A percentile compares a stretch with the other conserved stretches of the same genome.
Evolutionary conservation across 2,113 vertebrate genomes (phyloP).

Genomic region (Callithrix jacchus): DNA sequence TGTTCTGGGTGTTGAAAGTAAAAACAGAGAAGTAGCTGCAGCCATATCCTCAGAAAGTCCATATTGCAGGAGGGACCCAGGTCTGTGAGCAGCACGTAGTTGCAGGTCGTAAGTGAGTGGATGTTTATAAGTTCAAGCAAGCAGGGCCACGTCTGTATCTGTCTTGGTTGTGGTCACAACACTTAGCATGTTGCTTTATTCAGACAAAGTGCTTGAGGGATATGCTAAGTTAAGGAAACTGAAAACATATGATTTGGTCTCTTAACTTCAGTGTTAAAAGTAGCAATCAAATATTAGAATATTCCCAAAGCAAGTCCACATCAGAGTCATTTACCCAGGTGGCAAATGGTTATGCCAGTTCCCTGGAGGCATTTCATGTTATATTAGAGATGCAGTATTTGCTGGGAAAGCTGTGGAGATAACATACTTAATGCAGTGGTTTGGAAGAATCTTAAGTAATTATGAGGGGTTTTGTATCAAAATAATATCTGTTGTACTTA

Average conservation of each 20-base stretch:
- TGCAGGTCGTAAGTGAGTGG: neutral
- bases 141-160: neutral
- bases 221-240: neutral
- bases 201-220: neutral
- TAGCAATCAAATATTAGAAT: neutral
- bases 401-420: neutral
- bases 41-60: neutral
- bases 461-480: constrained; percentile 12
- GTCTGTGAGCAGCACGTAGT: neutral
- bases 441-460: neutral
- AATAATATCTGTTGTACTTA: neutral
- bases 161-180: neutral
- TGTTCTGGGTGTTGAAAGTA: neutral
- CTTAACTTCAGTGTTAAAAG: neutral
- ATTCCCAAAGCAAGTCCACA: neutral
- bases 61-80: neutral
- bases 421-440: neutral
- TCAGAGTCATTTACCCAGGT: neutral
- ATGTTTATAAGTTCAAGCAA: neutral
- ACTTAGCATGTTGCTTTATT: neutral
- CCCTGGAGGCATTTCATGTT: neutral
- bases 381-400: neutral
- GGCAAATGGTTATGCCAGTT: neutral
- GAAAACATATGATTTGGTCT: neutral
- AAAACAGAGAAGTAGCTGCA: neutral